Percentiles rank a stretch among this genome's conserved stretches.
These are phyloP conservation scores for Eulithis testata DNA, from an alignment of 2,888 invertebrate species.

Conservation along the genomic window DNA sequence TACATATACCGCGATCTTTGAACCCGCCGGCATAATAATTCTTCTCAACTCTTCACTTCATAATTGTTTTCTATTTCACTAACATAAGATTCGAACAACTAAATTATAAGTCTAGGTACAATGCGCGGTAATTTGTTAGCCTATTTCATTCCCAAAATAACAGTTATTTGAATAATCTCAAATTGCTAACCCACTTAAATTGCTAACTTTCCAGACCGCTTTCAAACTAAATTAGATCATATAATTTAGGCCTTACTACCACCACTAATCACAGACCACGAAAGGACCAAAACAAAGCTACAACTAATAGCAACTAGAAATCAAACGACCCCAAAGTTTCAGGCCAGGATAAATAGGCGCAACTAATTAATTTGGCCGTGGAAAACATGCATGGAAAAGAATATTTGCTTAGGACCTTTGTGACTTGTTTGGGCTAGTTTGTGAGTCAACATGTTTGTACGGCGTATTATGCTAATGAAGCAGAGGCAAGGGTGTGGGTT, in stretches of 20 bases:
- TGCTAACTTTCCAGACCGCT: background rate
- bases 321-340: conserved; percentile 34
- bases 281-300: conserved; percentile 32
- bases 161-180: background rate
- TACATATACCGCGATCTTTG: too few species aligned
- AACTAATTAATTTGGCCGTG: conserved; percentile 44
- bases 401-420: conserved; percentile 44
- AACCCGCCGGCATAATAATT: too few species aligned
- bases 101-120: too few species aligned
- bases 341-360: conserved; percentile 28
- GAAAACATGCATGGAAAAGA: conserved; percentile 44
- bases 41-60: too few species aligned
- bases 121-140: too few species aligned
- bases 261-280: conserved; percentile 24
- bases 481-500: conserved; percentile 19
- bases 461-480: conserved; percentile 42
- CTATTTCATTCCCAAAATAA: too few species aligned
- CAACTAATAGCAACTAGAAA: conserved; percentile 34
- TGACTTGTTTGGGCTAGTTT: conserved; percentile 42
- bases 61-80: too few species aligned
- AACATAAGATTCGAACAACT: too few species aligned
- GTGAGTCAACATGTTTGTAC: conserved; percentile 39
- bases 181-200: background rate
- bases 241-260: conserved; percentile 3
- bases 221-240: conserved; percentile 5